Percentiles rank a stretch among this genome's conserved stretches.
These are phyloP conservation scores for Balanococcus diminutus DNA, from an alignment of 2,888 invertebrate genomes.

Conservation along the genomic window DNA sequence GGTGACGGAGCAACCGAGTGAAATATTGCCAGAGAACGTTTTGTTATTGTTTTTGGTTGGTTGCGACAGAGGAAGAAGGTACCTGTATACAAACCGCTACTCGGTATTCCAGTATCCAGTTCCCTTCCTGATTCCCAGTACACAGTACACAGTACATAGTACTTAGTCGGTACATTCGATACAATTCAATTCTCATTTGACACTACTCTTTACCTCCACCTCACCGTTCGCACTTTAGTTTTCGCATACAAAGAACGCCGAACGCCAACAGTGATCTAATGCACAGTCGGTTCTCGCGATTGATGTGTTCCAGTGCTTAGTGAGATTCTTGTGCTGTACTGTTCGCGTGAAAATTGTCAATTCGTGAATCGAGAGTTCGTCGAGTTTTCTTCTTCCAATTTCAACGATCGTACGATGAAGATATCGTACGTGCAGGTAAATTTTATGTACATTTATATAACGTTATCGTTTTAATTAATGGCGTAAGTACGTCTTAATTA, in stretches of 20 bases:
- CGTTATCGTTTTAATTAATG: background rate
- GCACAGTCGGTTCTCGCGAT: background rate
- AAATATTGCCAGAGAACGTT: constrained; percentile 18
- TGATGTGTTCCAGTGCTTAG: background rate
- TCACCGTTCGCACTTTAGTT: background rate
- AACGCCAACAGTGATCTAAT: background rate
- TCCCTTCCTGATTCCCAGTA: constrained; percentile 34
- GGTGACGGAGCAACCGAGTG: background rate
- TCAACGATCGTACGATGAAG: background rate
- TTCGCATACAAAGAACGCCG: constrained; percentile 8
- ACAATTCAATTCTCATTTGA: constrained; percentile 37
- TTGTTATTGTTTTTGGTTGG: constrained; percentile 31
- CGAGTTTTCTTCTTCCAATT: background rate
- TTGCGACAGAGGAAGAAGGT: constrained; percentile 36
- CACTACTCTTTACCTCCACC: background rate
- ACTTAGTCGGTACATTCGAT: constrained; percentile 1
- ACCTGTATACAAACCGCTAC: constrained; percentile 21
- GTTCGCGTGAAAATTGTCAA: background rate
- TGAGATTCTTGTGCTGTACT: background rate
- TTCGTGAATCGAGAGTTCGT: background rate
- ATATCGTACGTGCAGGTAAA: background rate
- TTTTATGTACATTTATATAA: background rate
- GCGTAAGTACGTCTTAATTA: background rate
- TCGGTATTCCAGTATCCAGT: constrained; percentile 21
- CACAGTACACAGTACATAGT: background rate